These are phyloP conservation scores for Micrastur ruficollis DNA, from an alignment of 2,797 vertebrate genomes.

Conservation along the genomic window DNA sequence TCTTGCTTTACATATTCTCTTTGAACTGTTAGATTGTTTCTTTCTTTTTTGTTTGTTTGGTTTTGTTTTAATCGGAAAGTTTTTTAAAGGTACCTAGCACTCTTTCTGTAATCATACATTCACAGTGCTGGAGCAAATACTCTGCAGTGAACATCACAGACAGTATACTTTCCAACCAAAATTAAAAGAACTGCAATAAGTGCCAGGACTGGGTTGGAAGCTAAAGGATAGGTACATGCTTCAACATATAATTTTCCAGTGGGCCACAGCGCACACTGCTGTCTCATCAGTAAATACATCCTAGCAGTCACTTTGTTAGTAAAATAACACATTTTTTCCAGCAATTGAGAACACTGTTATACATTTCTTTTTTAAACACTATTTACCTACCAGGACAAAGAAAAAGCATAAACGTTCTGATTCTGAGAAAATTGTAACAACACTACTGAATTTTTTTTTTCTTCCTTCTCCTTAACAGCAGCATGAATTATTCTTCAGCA, in stretches of 20 bases:
- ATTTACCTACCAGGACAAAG: not conserved
- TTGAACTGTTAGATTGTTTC: not conserved
- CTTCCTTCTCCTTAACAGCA: not conserved
- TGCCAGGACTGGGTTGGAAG: not conserved
- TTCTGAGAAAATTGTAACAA: not conserved
- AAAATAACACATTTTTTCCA: constrained; percentile 1
- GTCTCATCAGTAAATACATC: constrained; percentile 39
- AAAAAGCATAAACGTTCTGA: not conserved
- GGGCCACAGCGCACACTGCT: not conserved
- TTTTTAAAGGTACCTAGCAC: not conserved
- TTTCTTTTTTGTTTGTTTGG: not conserved
- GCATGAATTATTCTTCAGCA: constrained; percentile 63
- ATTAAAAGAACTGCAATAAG: not conserved
- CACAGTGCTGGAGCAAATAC: not conserved
- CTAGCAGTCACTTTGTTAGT: constrained; percentile 5
- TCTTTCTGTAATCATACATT: not conserved
- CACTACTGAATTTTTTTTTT: not conserved
- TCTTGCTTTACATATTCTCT: not conserved
- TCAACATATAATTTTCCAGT: not conserved
- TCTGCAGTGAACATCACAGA: not conserved
- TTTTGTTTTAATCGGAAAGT: not conserved
- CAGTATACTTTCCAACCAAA: not conserved
- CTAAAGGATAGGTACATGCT: not conserved
- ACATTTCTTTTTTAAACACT: not conserved
- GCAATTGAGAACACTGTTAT: constrained; percentile 7